A percentile compares a stretch with the other conserved stretches of the same genome.
These are phyloP conservation scores for Nycticorax nycticorax DNA, from an alignment of 2,113 vertebrate species.

Conservation along the genomic window DNA sequence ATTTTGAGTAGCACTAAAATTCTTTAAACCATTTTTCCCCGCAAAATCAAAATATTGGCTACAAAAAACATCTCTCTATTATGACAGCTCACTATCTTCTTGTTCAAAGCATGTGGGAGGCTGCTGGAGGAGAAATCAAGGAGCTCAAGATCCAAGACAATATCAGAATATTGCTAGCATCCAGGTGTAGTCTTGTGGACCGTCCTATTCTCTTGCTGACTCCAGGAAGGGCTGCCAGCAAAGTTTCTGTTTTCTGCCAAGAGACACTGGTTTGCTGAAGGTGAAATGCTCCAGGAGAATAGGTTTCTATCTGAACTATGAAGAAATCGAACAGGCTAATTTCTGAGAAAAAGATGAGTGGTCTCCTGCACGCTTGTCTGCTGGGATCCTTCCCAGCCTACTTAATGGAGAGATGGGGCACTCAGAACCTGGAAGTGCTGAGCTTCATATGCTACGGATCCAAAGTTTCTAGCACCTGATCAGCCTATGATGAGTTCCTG, in stretches of 20 bases:
- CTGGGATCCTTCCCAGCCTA: neutral
- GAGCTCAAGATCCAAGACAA: neutral
- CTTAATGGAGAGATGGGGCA: neutral
- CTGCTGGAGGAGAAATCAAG: neutral
- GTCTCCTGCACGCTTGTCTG: neutral
- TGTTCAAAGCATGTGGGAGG: neutral
- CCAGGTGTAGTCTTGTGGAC: neutral
- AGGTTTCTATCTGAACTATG: neutral
- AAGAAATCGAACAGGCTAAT: neutral
- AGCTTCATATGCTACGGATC: neutral
- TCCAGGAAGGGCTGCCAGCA: neutral
- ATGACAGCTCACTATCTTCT: neutral
- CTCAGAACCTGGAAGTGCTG: neutral
- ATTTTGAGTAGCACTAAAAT: neutral
- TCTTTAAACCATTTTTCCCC: neutral
- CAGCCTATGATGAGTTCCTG: neutral
- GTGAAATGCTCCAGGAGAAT: neutral
- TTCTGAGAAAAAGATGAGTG: neutral
- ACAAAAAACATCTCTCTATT: neutral
- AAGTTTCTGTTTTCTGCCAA: neutral
- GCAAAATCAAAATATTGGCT: neutral
- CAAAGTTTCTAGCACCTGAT: neutral
- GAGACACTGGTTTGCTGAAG: neutral
- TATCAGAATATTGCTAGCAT: neutral
- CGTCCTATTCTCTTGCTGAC: neutral